Base-by-base conservation (phyloP, 2,888 invertebrate genomes). In the Lamellibrachia satsuma region DNA sequence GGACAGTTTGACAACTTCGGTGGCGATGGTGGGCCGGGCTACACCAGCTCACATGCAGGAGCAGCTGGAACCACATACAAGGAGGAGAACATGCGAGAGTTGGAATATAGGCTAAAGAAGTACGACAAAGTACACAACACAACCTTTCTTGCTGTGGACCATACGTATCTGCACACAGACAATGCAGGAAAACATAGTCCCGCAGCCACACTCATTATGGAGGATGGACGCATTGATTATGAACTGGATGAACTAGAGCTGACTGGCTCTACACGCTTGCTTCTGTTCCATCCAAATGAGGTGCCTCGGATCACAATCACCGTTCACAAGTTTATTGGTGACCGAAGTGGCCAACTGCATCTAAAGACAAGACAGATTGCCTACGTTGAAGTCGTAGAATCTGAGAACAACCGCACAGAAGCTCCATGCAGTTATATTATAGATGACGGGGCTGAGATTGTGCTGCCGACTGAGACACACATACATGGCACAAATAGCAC, bases 181-280 rank as follows among this genome's bases (percentile, higher is more conserved):
- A 95, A 95, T 92, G 52, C 90, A 15, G 91, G 93, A 75, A 94
- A 93, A 39, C 93, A 94, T 92, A 94, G 94, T 91, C 95, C 95
- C 22, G 75, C 75, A 75, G 75, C 75, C 75, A 75, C 75, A 75
- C 75, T 75, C 22, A 75, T 75, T 75, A 75, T 75, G 75, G 75
- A 75, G 22, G 75, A 75, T 75, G 22, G 75, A 22, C 75, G 75
- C 22, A n/a, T 22, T 75, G n/a, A 75, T 15, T 95, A 95, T 93
- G 95, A 95, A 91, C 94, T 95, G 93, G 94, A 95, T 93, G 95
- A 95, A 93, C 93, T 95, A 93, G 95, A 95, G 91, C 93, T 95
- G 8, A 94, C 94, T 9, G 95, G 95, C 8, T 94, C 94, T 7
- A 92, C 95, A 7, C 93, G 94, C 55, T 92, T 95, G 22, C 93